Evolutionary conservation across 2,797 vertebrate species (phyloP), one percentile per base, ranked within the genome.

Genomic region (Acomys russatus): DNA sequence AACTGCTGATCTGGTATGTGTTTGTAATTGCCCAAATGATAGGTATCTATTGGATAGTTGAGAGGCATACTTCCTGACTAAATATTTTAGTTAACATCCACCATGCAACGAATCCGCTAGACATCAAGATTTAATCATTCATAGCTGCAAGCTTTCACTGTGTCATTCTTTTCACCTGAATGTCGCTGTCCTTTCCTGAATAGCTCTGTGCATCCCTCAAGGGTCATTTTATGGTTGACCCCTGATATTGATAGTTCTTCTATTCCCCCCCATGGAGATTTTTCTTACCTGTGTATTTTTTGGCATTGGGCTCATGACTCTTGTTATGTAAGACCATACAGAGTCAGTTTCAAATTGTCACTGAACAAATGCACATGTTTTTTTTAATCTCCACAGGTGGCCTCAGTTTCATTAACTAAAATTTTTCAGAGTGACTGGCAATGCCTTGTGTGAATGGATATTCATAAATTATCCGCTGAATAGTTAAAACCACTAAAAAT

Each of bases 381-480:
- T 59, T 56, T 44, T 44, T 44, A 51, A 49, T 77, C 54, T 94
- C 56, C 35, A 22, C 38, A 25, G 11, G 7, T 54, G 68, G 11
- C 49, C 59, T 51, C 17, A 76, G 33, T 18, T 88, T 86, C 78
- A 93, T 78, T 95, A 70, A 61, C 64, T 88, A 0, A 3, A 56
- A 20, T 70, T 83, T 15, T 54, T 74, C 38, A 90, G 64, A 17
- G n/a, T 80, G 9, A 38, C 33, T 59, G 23, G 6, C 18, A 84
- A 14, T 74, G 30, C 1, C 63, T 90, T 79, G 11, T 71, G 66
- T 91, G 61, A 23, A 11, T 12, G 51, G 35, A 23, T 44, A 84
- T 35, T 95, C 51, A 35, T 70, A 78, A 68, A 86, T 84, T 84
- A 82, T 33, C 38, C 74, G 3, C 94, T 56, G 30, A 90, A 76